Evolutionary conservation across 1,140 invertebrate genomes (phyloP), one percentile per base, ranked within the genome.

Genomic region (Fopius arisanus): DNA sequence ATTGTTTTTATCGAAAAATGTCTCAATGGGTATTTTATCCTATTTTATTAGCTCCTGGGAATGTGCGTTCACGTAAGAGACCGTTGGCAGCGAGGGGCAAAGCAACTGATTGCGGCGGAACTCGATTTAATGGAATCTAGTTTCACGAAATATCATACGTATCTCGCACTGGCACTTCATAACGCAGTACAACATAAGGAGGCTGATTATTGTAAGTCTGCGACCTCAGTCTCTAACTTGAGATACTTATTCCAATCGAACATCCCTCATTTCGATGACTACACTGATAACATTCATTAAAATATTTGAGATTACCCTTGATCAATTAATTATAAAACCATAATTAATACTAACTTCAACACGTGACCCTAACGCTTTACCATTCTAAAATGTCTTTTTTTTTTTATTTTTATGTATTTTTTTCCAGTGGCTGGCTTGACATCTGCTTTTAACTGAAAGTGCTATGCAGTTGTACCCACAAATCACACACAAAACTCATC

Each of bases 401-500:
- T 14, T 54, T 28, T 72, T 75, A 75, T 75, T 76, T 78, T 78
- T 75, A 73, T 80, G 78, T 72, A 65, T 80, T 79, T 85, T 75
- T 82, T 88, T 83, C 75, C 86, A 88, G 87, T 88, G 83, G 83
- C 84, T 79, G 83, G 84, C 75, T 84, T 88, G 81, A 86, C 84
- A 72, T 87, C 86, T 73, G 86, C 85, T 78, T 88, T 88, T 84
- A 87, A 85, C 63, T 87, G 84, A 82, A 87, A 31, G 26, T 16
- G 16, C 83, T 82, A 84, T 87, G 79, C 86, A 86, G 51, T 59
- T 65, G 83, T 84, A 78, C 21, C 43, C 10, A 78, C 21, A 33
- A 75, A 75, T 72, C 70, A 21, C 31, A 69, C 29, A 29, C 26
- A 28, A 16, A 23, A 31, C 21, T 43, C 31, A 4, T 37, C 16